Base-by-base conservation (phyloP, 2,888 invertebrate species). In the Uropetala carovei region DNA sequence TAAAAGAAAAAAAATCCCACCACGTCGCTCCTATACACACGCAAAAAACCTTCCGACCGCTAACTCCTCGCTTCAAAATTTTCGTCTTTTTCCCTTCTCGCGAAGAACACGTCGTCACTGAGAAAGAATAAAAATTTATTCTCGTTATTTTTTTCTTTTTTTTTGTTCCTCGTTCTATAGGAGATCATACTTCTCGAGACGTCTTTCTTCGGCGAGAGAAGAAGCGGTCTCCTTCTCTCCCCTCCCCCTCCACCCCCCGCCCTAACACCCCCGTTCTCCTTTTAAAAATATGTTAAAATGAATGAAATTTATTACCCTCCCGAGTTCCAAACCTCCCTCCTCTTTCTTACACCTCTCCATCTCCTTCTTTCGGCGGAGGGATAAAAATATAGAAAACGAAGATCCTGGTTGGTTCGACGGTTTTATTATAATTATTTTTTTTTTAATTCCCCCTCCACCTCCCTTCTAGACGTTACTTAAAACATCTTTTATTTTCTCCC, bases 231-330 rank as follows among this genome's bases (percentile, higher is more conserved):
- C n/a, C n/a, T n/a, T n/a, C n/a, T n/a, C n/a, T n/a, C n/a, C n/a
- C n/a, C n/a, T 5, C 43, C 0, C 64, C 18, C 64, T 0, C 16
- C 75, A n/a, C 75, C 75, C 27, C 75, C 75, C 75, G 3, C 43
- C 8, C 22, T 4, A 1, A 60, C 13, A 1, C 7, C 22, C 75
- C 27, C 43, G 43, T 5, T 43, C 43, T 43, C 3, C 43, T 43
- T 75, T 75, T 27, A 75, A 75, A 75, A 22, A 75, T 75, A 27
- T 0, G 22, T 75, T 75, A 75, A 75, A 75, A 75, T 75, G 75
- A 75, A 75, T 27, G 22, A 75, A 75, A 75, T 75, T 75, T 75
- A 75, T 75, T 27, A 27, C 75, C n/a, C 68, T 68, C n/a, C 27
- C 4, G 43, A 43, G 43, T 43, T 43, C 43, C 43, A 43, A 43